These are phyloP conservation scores for Chlorops oryzae DNA, from an alignment of 1,140 invertebrate genomes.

Conservation along the genomic window DNA sequence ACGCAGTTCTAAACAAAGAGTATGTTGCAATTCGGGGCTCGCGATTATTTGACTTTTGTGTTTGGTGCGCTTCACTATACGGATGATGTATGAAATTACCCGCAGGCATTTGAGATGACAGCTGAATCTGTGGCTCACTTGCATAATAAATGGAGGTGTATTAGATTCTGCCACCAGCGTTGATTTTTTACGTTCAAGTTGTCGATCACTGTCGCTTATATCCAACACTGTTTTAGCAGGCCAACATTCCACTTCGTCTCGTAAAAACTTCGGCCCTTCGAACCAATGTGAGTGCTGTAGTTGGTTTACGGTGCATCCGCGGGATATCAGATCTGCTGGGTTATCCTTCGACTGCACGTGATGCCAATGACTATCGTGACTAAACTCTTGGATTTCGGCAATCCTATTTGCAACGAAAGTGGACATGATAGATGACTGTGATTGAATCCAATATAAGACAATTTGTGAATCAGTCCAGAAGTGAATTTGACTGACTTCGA, in stretches of 20 bases:
- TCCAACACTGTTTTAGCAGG: not conserved
- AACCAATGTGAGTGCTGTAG: conserved; percentile 2
- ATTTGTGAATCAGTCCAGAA: conserved; percentile 25
- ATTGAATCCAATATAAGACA: conserved; percentile 20
- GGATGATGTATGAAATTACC: too few species aligned
- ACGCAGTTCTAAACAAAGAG: too few species aligned
- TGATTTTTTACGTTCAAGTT: too few species aligned
- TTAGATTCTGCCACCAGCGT: too few species aligned
- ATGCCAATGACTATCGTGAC: conserved; percentile 16
- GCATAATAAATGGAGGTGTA: too few species aligned
- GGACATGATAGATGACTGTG: conserved; percentile 6
- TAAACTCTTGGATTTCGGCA: conserved; percentile 13
- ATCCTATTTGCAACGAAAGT: conserved; percentile 20
- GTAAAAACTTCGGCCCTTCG: too few species aligned
- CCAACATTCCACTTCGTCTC: too few species aligned
- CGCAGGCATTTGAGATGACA: too few species aligned
- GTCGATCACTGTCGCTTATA: conserved; percentile 14
- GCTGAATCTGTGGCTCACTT: too few species aligned
- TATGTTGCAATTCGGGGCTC: not conserved
- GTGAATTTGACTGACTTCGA: too few species aligned
- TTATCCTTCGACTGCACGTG: conserved; percentile 28
- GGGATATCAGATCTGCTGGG: conserved; percentile 33
- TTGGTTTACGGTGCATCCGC: conserved; percentile 16
- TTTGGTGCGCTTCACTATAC: not conserved
- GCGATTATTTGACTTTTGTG: not conserved